phyloP scores from a whole-genome alignment of 1,140 invertebrate species.

The Venturia canescens region DNA sequence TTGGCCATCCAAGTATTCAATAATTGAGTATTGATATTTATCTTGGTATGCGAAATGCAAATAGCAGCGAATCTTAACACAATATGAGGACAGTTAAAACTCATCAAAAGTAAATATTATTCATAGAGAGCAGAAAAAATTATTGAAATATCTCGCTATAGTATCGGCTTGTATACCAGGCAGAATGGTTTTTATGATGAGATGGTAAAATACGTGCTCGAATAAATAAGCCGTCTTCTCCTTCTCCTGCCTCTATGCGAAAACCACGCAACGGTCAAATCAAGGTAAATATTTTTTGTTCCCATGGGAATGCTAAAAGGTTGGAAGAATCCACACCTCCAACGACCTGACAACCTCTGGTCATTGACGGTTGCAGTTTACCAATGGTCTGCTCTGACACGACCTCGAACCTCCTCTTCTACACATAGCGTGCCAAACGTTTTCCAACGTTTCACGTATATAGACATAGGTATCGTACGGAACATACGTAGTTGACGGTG shows the following conservation, averaged over 20 bases:
- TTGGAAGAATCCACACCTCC: slow-evolving; percentile 6
- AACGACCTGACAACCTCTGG: background rate
- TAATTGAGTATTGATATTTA: no score
- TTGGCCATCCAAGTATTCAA: no score
- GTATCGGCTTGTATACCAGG: no score
- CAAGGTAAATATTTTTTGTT: slow-evolving; percentile 34
- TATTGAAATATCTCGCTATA: no score
- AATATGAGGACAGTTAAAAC: background rate
- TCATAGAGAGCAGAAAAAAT: no score
- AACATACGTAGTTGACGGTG: background rate
- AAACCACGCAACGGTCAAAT: slow-evolving; percentile 12
- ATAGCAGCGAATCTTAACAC: background rate
- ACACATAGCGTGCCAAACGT: background rate
- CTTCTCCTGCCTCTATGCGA: background rate
- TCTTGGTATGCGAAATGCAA: background rate
- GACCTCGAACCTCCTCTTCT: slow-evolving; percentile 13
- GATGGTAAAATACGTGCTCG: background rate
- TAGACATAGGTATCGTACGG: background rate
- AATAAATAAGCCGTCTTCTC: background rate
- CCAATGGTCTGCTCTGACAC: slow-evolving; percentile 28
- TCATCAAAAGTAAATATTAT: slow-evolving; percentile 2
- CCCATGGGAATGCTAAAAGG: slow-evolving; percentile 22
- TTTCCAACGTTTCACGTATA: background rate
- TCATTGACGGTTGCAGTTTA: slow-evolving; percentile 26
- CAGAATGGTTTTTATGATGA: no score